Base-by-base conservation (phyloP, 1,140 invertebrate species). In the Gonatopus flavifemur region DNA sequence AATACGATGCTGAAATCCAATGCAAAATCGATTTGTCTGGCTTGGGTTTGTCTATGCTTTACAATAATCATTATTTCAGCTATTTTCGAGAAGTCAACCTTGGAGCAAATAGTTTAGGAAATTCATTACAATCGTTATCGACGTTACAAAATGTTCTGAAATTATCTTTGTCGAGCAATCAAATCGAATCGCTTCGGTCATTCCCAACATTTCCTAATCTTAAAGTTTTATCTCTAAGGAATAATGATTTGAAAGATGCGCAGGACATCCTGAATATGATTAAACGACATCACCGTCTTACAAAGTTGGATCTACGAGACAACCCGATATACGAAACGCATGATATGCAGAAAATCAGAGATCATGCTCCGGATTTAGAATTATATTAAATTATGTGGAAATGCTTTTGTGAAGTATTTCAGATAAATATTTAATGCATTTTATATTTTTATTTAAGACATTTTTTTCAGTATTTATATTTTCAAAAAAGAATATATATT, bases 1-100 rank as follows among this genome's bases (percentile, higher is more conserved):
- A 72, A n/a, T 41, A 37, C 40, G 36, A 49, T 21, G 42, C 55
- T 12, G 30, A 62, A 12, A 57, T 64, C 10, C 57, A 59, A 4
- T 53, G 52, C 2, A 52, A 39, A 13, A 68, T 82, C 3, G 62
- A 77, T 55, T 69, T 84, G 18, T 72, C 73, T 1, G 60, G 58
- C 25, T 56, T 72, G 20, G 45, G 68, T 30, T 59, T 83, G 19
- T 77, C 76, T 4, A 68, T 70, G 18, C 57, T 84, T 28, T 77
- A 74, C 30, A 79, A 81, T 59, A 68, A 69, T 19, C 79, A 83
- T 40, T 80, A 82, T 62, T 69, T 84, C 1, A 58, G 69, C 49
- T 72, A 78, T 8, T 74, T 73, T 5, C 64, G 79, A 38, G 59
- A 74, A 50, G 48, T 81, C 8, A 60, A 79, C 46, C 57, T 81